Conservation (phyloP, 2,888 invertebrate genomes). For the Octodonta nipae region DNA sequence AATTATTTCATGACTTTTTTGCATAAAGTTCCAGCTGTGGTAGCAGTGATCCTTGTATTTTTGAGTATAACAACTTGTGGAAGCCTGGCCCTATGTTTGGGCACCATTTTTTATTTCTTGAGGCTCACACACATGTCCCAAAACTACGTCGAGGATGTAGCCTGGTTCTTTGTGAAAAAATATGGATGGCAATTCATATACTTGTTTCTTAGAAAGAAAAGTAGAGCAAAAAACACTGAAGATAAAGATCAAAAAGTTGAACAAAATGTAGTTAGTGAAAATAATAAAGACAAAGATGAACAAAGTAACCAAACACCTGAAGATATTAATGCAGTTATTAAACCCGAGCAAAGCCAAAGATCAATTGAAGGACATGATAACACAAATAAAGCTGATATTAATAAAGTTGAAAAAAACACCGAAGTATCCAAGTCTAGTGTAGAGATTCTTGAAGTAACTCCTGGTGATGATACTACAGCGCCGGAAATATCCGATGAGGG, state of each 20-base stretch:
- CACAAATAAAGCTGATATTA: neutral
- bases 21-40: constrained; percentile 54
- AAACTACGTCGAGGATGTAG: constrained; percentile 50
- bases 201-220: constrained; percentile 11
- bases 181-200: constrained; percentile 21
- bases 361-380: constrained; percentile 1
- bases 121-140: constrained; percentile 63
- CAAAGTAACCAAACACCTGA: constrained; percentile 3
- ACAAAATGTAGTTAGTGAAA: constrained; percentile 3
- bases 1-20: constrained; percentile 52
- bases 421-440: too few species aligned
- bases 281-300: constrained; percentile 4
- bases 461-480: neutral
- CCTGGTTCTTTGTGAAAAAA: constrained; percentile 26
- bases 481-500: constrained; percentile 5
- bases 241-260: neutral
- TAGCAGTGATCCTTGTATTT: constrained; percentile 49
- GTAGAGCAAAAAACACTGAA: constrained; percentile 1
- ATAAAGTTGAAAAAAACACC: constrained; percentile 1
- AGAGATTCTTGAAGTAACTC: too few species aligned
- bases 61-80: constrained; percentile 59
- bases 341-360: neutral
- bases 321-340: constrained; percentile 3
- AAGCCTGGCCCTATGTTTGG: constrained; percentile 53
- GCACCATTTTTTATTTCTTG: constrained; percentile 50